These are phyloP conservation scores for Camponotus floridanus DNA, from an alignment of 1,140 invertebrate species.

Conservation along the genomic window DNA sequence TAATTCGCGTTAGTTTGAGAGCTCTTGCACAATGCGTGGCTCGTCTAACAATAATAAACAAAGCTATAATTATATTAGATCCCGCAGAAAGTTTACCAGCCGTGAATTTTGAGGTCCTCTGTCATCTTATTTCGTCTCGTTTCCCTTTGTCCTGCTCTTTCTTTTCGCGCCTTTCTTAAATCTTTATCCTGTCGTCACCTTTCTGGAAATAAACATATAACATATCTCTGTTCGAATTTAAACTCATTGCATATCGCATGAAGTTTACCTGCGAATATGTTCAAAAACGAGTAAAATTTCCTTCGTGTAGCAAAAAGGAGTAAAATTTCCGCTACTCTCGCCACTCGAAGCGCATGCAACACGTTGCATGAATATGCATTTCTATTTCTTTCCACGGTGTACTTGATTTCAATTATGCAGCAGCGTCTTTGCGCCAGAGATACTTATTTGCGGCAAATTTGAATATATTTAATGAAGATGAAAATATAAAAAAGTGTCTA, in stretches of 20 bases:
- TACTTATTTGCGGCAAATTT: neutral
- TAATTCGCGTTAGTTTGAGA: conserved; percentile 81
- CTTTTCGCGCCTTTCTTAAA: neutral
- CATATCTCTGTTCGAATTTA: conserved; percentile 31
- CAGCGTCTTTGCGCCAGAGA: neutral
- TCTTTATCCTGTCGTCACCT: neutral
- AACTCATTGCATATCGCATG: conserved; percentile 7
- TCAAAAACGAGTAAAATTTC: conserved; percentile 45
- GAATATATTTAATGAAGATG: conserved; percentile 1
- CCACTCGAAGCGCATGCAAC: conserved; percentile 24
- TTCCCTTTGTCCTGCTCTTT: neutral
- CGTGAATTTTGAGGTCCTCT: conserved; percentile 50
- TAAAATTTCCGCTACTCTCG: conserved; percentile 14
- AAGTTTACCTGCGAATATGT: neutral
- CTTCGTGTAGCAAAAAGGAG: conserved; percentile 24
- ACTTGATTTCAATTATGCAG: conserved; percentile 48
- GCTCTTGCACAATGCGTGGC: conserved; percentile 74
- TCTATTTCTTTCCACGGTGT: conserved; percentile 28
- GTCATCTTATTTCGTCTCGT: conserved; percentile 24
- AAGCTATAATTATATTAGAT: conserved; percentile 80
- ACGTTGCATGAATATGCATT: conserved; percentile 58
- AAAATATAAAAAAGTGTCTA: neutral
- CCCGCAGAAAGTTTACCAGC: conserved; percentile 34
- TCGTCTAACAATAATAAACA: conserved; percentile 81
- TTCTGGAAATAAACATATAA: neutral